Percentiles rank a stretch among this genome's conserved stretches.
phyloP scores from a whole-genome alignment of 2,113 vertebrate species.

The Amphiprion ocellaris region DNA sequence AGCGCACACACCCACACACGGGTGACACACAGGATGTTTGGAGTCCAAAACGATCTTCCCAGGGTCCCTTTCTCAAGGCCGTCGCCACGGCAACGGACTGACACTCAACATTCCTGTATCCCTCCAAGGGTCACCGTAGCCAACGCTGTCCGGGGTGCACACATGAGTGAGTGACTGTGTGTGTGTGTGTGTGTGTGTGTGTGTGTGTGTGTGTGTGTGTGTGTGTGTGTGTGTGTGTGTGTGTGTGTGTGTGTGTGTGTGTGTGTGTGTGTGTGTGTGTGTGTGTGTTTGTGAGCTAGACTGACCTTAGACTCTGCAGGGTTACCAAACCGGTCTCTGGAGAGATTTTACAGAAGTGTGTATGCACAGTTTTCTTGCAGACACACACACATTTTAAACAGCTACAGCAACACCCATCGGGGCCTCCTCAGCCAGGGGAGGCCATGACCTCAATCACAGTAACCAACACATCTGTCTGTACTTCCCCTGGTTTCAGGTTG shows the following conservation, averaged over 20 bases:
- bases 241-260: slow-evolving; percentile 12
- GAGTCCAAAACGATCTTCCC: slow-evolving; percentile 78
- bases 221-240: slow-evolving; percentile 35
- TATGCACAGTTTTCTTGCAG: slow-evolving; percentile 18
- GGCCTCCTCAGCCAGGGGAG: slow-evolving; percentile 20
- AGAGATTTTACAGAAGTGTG: slow-evolving; percentile 32
- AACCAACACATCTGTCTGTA: slow-evolving; percentile 63
- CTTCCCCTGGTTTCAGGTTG: slow-evolving; percentile 44
- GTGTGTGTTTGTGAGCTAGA: neutral
- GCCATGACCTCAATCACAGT: slow-evolving; percentile 51
- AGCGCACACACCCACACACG: slow-evolving; percentile 43
- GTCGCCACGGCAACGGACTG: slow-evolving; percentile 67
- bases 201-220: slow-evolving; percentile 12
- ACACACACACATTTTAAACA: slow-evolving; percentile 15
- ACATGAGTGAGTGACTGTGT: slow-evolving; percentile 14
- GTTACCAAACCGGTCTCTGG: slow-evolving; percentile 48
- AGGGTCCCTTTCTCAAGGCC: slow-evolving; percentile 81
- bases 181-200: slow-evolving; percentile 3
- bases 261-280: slow-evolving; percentile 4
- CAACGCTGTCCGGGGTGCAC: slow-evolving; percentile 59
- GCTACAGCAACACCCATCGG: slow-evolving; percentile 40
- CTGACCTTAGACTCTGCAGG: slow-evolving; percentile 47
- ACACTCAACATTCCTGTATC: slow-evolving; percentile 78
- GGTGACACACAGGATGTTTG: slow-evolving; percentile 81
- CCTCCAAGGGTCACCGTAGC: slow-evolving; percentile 70